A percentile compares a stretch with the other conserved stretches of the same genome.
phyloP scores from a whole-genome alignment of 2,113 vertebrate species.

The Zingel zingel region DNA sequence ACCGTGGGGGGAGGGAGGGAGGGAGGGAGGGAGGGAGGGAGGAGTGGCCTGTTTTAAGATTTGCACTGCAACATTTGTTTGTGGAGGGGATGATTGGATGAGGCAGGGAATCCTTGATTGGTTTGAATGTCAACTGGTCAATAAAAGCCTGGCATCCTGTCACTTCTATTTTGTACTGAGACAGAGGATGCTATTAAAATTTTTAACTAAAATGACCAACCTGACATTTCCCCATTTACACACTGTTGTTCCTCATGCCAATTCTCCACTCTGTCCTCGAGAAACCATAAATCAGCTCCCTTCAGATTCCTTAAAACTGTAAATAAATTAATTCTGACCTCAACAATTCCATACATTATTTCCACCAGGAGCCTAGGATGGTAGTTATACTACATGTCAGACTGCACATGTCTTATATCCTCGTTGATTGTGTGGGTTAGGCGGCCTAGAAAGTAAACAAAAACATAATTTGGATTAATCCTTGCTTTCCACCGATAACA shows the following conservation, averaged over 20 bases:
- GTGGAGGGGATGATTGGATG: conserved; percentile 65
- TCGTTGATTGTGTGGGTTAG: conserved; percentile 8
- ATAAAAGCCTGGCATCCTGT: conserved; percentile 75
- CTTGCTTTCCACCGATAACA: neutral
- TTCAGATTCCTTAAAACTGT: conserved; percentile 22
- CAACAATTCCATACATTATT: conserved; percentile 14
- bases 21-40: neutral
- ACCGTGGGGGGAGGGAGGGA: neutral
- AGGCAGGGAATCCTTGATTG: conserved; percentile 67
- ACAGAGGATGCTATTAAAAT: conserved; percentile 79
- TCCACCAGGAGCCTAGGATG: neutral
- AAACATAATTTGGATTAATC: conserved; percentile 37
- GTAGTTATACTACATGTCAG: conserved; percentile 36
- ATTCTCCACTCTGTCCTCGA: conserved; percentile 31
- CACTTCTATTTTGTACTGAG: conserved; percentile 79
- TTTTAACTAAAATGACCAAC: conserved; percentile 73
- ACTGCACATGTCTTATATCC: conserved; percentile 1
- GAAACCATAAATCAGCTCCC: conserved; percentile 43
- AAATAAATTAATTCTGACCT: conserved; percentile 17
- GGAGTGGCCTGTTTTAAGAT: conserved; percentile 48
- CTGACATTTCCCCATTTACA: conserved; percentile 77
- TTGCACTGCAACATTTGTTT: conserved; percentile 64
- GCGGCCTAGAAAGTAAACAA: conserved; percentile 40
- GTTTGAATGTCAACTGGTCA: conserved; percentile 84
- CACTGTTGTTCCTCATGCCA: conserved; percentile 68